phyloP scores from a whole-genome alignment of 2,797 vertebrate genomes.

The Eulemur coronatus region DNA sequence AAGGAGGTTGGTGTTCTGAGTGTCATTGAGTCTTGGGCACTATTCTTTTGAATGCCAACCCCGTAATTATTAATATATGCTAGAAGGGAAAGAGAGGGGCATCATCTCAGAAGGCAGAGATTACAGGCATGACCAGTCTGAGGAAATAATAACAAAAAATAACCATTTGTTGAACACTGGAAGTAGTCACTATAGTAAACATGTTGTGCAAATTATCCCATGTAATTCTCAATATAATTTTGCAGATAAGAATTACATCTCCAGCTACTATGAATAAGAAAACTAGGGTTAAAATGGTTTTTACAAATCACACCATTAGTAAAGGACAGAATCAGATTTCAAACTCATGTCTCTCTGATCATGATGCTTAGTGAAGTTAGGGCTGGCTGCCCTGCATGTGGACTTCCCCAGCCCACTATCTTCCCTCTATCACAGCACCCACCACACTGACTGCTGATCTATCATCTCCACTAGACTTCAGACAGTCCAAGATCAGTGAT shows the following conservation, averaged over 20 bases:
- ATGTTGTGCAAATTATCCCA: not conserved
- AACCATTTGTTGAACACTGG: not conserved
- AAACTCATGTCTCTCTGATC: not conserved
- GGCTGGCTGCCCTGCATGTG: not conserved
- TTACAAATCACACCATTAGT: not conserved
- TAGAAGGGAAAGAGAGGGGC: not conserved
- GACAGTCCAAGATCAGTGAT: not conserved
- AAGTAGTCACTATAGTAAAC: not conserved
- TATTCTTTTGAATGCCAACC: not conserved
- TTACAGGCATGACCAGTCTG: not conserved
- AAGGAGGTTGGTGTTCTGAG: not conserved
- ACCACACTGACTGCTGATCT: not conserved
- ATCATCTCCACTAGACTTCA: not conserved
- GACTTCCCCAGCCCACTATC: not conserved
- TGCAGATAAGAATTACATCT: not conserved
- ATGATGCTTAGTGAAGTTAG: not conserved
- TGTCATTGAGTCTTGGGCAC: fast-evolving
- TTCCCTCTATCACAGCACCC: not conserved
- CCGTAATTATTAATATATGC: not conserved
- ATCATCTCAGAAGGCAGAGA: not conserved
- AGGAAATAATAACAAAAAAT: not conserved
- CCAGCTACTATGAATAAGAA: not conserved
- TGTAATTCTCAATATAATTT: not conserved
- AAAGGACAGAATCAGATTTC: not conserved
- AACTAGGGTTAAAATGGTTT: not conserved